Evolutionary conservation across 2,113 vertebrate species (phyloP).

Genomic region (Lanius ludovicianus): DNA sequence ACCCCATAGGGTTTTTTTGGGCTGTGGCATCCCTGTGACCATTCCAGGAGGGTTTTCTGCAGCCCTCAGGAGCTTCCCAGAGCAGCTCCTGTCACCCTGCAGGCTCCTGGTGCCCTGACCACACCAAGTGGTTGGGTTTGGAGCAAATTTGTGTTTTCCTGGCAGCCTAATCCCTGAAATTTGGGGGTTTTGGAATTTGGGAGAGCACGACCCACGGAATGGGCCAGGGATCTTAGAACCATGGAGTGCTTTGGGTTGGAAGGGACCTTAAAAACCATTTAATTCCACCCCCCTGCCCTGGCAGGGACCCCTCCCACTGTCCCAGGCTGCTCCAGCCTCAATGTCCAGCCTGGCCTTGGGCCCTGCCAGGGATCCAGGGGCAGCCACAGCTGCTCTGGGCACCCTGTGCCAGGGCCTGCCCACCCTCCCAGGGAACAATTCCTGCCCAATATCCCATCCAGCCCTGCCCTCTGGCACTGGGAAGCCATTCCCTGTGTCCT

Average conservation of each 20-base stretch:
- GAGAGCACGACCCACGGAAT: background rate
- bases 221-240: background rate
- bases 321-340: background rate
- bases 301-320: background rate
- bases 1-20: background rate
- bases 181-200: background rate
- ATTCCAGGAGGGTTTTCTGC: fast-evolving
- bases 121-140: fast-evolving
- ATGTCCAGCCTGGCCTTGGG: fast-evolving
- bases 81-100: fast-evolving
- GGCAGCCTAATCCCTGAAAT: background rate
- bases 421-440: background rate
- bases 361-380: background rate
- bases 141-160: background rate
- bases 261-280: background rate
- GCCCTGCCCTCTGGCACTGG: background rate
- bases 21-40: fast-evolving
- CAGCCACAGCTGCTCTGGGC: background rate
- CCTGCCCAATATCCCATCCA: background rate
- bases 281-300: background rate
- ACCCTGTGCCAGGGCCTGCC: background rate
- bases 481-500: background rate
- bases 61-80: background rate
- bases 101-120: background rate
- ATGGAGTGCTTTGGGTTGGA: background rate